phyloP scores from a whole-genome alignment of 1,140 invertebrate species.

The Caenorhabditis tropicalis region DNA sequence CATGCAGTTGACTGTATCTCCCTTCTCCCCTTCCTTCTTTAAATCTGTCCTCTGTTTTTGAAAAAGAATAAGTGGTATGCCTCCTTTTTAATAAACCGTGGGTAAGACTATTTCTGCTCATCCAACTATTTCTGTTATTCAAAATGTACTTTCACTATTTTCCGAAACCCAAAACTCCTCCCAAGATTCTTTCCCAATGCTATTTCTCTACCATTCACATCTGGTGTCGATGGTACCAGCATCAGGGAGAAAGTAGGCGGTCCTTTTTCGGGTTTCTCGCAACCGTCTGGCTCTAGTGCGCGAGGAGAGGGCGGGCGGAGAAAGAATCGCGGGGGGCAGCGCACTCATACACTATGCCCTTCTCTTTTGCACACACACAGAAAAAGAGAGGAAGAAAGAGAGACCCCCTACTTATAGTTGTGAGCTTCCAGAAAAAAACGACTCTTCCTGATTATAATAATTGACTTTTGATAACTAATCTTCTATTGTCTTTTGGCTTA shows the following conservation, averaged over 20 bases:
- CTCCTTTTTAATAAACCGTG: no score
- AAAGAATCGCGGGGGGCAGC: conserved; percentile 23
- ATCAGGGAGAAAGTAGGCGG: conserved; percentile 15
- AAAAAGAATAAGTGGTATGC: no score
- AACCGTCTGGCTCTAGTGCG: conserved; percentile 43
- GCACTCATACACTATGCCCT: conserved; percentile 40
- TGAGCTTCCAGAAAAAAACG: background rate
- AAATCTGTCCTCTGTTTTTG: no score
- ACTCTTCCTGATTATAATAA: background rate
- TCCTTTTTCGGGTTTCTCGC: conserved; percentile 26
- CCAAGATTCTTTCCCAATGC: no score
- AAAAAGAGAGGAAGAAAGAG: conserved; percentile 1
- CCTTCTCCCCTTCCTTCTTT: no score
- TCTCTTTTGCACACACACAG: conserved; percentile 40
- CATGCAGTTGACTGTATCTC: no score
- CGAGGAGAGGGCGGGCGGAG: conserved; percentile 34
- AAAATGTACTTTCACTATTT: no score
- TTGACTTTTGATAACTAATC: no score
- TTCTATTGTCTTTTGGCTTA: no score
- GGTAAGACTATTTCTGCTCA: no score
- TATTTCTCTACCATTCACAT: background rate
- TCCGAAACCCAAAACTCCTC: no score
- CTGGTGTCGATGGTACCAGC: background rate
- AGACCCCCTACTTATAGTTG: conserved; percentile 25
- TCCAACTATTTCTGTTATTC: no score